Conservation (phyloP, 2,113 vertebrate genomes). For the Cricetomys ansorgei region DNA sequence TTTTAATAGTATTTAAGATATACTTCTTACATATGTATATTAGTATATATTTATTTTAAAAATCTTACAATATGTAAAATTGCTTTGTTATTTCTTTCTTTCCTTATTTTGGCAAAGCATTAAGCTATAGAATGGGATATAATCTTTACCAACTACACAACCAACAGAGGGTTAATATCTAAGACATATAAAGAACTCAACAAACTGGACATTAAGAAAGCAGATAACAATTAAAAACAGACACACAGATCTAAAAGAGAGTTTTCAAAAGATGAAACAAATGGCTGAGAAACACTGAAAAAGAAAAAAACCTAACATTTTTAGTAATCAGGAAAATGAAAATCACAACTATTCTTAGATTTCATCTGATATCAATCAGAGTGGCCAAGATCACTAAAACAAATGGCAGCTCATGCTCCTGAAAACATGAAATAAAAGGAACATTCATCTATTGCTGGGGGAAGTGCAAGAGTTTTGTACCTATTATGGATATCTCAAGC, state of each 20-base stretch:
- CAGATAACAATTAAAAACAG: not conserved
- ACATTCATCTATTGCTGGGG: not conserved
- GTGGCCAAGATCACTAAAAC: too few relatives aligned
- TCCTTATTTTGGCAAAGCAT: not conserved
- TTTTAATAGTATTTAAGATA: not conserved
- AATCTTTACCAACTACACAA: not conserved
- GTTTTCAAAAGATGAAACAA: not conserved
- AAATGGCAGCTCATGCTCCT: not conserved
- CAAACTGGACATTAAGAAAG: not conserved
- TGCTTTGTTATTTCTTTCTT: not conserved
- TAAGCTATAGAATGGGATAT: not conserved
- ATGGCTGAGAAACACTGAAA: not conserved
- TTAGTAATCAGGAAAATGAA: not conserved
- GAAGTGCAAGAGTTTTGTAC: too few relatives aligned
- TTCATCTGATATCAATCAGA: too few relatives aligned
- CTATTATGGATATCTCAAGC: not conserved
- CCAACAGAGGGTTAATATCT: not conserved
- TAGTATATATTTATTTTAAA: not conserved
- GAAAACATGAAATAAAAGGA: not conserved
- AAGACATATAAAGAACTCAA: not conserved
- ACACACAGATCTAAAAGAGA: not conserved
- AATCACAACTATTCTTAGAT: not conserved
- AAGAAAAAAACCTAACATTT: too few relatives aligned
- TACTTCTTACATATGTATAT: not conserved
- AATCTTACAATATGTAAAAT: not conserved